These are phyloP conservation scores for Regulus satrapa DNA, from an alignment of 2,113 vertebrate species.

Conservation along the genomic window DNA sequence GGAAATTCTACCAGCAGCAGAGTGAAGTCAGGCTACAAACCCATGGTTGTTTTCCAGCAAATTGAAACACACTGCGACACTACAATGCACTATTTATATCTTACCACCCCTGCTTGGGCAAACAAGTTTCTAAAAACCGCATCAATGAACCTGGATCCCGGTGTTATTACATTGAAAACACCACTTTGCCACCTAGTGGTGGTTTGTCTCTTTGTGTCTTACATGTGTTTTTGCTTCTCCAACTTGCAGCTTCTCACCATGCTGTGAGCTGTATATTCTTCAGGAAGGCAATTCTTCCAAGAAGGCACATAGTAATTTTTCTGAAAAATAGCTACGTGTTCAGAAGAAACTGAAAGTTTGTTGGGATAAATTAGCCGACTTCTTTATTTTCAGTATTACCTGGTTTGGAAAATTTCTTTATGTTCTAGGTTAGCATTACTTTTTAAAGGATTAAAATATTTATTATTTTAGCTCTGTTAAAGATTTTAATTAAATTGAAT, in stretches of 20 bases:
- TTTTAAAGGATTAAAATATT: background rate
- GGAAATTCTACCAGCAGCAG: background rate
- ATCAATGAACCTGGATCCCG: background rate
- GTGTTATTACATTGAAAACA: background rate
- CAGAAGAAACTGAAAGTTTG: background rate
- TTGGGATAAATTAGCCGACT: background rate
- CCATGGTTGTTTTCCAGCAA: background rate
- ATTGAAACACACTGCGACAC: background rate
- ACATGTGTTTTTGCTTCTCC: background rate
- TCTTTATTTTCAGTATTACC: background rate
- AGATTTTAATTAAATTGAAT: background rate
- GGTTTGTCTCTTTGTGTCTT: background rate
- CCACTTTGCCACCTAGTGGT: slow-evolving; percentile 73
- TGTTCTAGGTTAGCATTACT: background rate
- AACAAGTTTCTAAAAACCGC: background rate
- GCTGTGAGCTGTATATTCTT: background rate
- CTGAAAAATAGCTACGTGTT: background rate
- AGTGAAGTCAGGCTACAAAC: background rate
- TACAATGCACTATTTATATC: background rate
- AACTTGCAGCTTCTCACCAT: background rate
- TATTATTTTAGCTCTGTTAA: background rate
- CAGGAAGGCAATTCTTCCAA: background rate
- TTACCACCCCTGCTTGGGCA: background rate
- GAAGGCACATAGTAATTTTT: background rate
- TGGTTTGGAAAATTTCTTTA: background rate